phyloP scores from a whole-genome alignment of 2,888 invertebrate species.

The Clunio marinus region DNA sequence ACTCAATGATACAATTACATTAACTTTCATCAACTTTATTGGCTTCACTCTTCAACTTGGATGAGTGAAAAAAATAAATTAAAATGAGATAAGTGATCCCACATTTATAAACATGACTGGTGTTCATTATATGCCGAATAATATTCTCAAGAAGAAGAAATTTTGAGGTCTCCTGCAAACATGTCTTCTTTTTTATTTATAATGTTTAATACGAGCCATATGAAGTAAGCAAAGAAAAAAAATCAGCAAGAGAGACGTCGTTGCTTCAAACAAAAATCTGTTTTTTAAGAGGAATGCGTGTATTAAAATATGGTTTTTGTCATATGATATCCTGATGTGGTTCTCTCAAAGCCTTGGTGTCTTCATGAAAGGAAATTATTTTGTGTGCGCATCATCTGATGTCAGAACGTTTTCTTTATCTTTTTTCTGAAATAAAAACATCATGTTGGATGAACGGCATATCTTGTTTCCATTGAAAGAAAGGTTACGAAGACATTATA shows the following conservation, averaged over 20 bases:
- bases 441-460: not conserved
- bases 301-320: slow-evolving; percentile 29
- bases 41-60: too few species aligned
- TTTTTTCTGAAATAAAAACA: slow-evolving; percentile 7
- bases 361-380: slow-evolving; percentile 29
- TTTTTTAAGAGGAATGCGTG: slow-evolving; percentile 3
- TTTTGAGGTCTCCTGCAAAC: too few species aligned
- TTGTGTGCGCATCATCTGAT: slow-evolving; percentile 28
- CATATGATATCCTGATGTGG: slow-evolving; percentile 27
- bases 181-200: not conserved
- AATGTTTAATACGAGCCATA: not conserved
- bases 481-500: too few species aligned
- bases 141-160: too few species aligned
- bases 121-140: too few species aligned
- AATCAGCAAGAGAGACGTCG: too few species aligned
- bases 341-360: not conserved
- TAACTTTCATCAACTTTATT: too few species aligned
- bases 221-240: too few species aligned
- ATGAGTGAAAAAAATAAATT: too few species aligned
- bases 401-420: not conserved
- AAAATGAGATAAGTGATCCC: too few species aligned
- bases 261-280: slow-evolving; percentile 4
- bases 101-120: too few species aligned
- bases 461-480: slow-evolving; percentile 11
- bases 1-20: too few species aligned